These are phyloP conservation scores for Mimas tiliae DNA, from an alignment of 2,888 invertebrate genomes.

Conservation along the genomic window DNA sequence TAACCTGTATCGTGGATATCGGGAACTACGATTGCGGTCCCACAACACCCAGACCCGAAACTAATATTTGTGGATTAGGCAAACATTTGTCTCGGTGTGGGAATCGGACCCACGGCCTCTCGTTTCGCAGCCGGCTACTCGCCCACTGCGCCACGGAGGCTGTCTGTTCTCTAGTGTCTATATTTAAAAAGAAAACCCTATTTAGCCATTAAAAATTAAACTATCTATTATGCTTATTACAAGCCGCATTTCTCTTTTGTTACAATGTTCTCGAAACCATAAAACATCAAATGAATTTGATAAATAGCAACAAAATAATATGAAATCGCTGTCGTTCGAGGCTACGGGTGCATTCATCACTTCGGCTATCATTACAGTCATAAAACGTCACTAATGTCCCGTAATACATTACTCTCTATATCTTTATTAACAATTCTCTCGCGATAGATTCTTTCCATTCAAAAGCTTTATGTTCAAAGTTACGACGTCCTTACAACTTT, in stretches of 20 bases:
- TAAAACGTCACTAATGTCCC: slow-evolving; percentile 80
- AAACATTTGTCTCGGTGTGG: no score
- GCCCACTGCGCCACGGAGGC: no score
- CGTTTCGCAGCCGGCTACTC: no score
- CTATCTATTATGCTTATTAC: slow-evolving; percentile 7
- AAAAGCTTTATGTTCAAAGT: slow-evolving; percentile 78
- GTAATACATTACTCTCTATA: slow-evolving; percentile 78
- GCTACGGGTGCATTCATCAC: slow-evolving; percentile 72
- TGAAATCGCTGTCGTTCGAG: slow-evolving; percentile 33
- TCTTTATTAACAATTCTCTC: slow-evolving; percentile 83
- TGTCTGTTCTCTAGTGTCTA: background rate
- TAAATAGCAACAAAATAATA: slow-evolving; percentile 59
- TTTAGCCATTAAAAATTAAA: background rate
- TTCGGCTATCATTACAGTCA: slow-evolving; percentile 63
- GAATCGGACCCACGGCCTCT: no score
- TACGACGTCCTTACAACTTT: slow-evolving; percentile 80
- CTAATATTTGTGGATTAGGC: no score
- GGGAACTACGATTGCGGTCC: no score
- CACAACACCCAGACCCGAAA: no score
- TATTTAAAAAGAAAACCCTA: no score
- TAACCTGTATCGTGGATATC: no score
- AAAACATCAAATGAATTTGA: slow-evolving; percentile 25
- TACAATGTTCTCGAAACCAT: slow-evolving; percentile 19
- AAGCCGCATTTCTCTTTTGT: slow-evolving; percentile 17
- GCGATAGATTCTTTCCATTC: slow-evolving; percentile 79